Base-by-base conservation (phyloP, 2,113 vertebrate species). In the Sinocyclocheilus maitianheensis region DNA sequence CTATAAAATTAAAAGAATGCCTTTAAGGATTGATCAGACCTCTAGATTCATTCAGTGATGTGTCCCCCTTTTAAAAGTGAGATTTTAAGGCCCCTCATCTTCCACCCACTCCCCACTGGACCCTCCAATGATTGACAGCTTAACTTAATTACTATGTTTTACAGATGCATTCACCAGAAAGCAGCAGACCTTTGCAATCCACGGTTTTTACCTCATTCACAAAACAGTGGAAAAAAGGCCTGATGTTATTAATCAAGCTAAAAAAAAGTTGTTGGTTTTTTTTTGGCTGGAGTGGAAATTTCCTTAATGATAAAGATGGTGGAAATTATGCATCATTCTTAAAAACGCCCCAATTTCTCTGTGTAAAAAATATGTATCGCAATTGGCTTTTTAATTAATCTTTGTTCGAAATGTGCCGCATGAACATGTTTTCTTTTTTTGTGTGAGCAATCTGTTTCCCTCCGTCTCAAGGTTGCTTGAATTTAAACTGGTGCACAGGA, bases 331-430 rank as follows among this genome's bases (percentile, higher is more conserved):
- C 88, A 91, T 93, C 87, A 87, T 48, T 91, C 88, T 83, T 34
- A 77, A 86, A 89, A 87, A 74, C 87, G 85, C 92, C 91, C 91
- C 88, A 91, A 89, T 91, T 92, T 94, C 91, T 91, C 87, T 90
- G 71, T 58, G 75, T 89, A 88, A 92, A 93, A 93, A 93, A 93
- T 93, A 91, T 92, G 89, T 85, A 86, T 91, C 81, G 85, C 87
- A 91, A 92, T 92, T 93, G 88, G 90, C 88, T 87, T 88, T 89
- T 89, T 92, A 94, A 95, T 94, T 93, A 93, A 94, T 94, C 91
- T 88, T 76, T 18, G 88, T 86, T 84, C 87, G 86, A 88, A 94
- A 92, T 91, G 91, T 89, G 91, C 88, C 78, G 77, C 86, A 91
- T 90, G 89, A 94, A 90, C 89, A 91, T 92, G 55, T 81, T 86